Evolutionary conservation across 2,113 vertebrate genomes (phyloP).

Genomic region (Alaudala cheleensis): DNA sequence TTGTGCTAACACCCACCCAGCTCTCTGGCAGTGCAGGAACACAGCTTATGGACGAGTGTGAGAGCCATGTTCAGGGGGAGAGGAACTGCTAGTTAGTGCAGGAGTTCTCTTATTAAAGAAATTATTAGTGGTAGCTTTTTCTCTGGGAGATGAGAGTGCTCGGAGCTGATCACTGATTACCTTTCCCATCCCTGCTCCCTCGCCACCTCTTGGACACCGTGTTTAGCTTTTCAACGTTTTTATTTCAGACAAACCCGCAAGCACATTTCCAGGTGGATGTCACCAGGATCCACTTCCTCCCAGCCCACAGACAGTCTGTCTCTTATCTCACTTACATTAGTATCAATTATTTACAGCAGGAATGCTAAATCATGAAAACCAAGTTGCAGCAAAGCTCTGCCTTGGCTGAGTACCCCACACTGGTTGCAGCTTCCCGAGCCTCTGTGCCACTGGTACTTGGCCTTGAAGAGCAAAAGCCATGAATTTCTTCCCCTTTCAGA

Average conservation of each 20-base stretch:
- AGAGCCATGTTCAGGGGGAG: neutral
- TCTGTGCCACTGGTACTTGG: neutral
- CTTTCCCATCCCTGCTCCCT: neutral
- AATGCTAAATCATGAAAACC: conserved; percentile 28
- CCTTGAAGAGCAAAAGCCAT: neutral
- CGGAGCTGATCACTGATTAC: neutral
- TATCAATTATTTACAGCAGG: conserved; percentile 34
- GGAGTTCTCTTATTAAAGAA: neutral
- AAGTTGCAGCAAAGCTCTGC: neutral
- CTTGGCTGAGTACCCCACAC: neutral
- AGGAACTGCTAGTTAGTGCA: neutral
- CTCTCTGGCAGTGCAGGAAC: neutral
- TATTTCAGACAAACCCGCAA: conserved; percentile 17
- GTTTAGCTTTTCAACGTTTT: neutral
- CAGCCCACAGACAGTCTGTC: conserved; percentile 39
- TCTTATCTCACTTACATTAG: conserved; percentile 58
- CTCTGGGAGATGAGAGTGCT: neutral
- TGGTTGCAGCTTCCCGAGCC: neutral
- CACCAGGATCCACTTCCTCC: conserved; percentile 50
- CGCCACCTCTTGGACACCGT: neutral
- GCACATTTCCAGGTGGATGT: conserved; percentile 43
- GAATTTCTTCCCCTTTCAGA: neutral
- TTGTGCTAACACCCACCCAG: neutral
- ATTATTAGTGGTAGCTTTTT: neutral
- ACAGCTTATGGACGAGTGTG: neutral